Evolutionary conservation across 1,140 invertebrate genomes (phyloP).

Genomic region (Drosophila seguyi): DNA sequence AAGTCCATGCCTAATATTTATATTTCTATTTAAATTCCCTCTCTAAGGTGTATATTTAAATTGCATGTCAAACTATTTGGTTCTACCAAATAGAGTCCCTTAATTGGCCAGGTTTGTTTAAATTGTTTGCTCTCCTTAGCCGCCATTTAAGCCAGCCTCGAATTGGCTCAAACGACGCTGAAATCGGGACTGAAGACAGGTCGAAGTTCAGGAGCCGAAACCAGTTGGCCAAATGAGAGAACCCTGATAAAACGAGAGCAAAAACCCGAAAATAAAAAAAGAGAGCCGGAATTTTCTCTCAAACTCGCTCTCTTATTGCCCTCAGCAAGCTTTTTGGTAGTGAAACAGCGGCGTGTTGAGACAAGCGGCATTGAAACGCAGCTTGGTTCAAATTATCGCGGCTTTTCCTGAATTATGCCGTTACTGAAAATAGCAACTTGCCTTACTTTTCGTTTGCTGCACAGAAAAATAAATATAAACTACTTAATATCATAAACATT

Average conservation of each 20-base stretch:
- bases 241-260: conserved; percentile 17
- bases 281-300: conserved; percentile 2
- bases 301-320: background rate
- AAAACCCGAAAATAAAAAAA: background rate
- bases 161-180: conserved; percentile 15
- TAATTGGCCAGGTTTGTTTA: conserved; percentile 9
- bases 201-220: conserved; percentile 11
- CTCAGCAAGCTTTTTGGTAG: conserved; percentile 22
- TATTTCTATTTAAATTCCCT: background rate
- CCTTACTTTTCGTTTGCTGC: background rate
- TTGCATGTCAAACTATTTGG: conserved; percentile 5
- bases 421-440: conserved; percentile 6
- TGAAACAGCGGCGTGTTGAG: conserved; percentile 18
- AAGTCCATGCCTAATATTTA: background rate
- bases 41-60: background rate
- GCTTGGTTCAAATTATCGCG: conserved; percentile 23
- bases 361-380: conserved; percentile 48
- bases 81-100: background rate
- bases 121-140: conserved; percentile 8
- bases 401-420: conserved; percentile 18
- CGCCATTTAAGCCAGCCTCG: background rate
- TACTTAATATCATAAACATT: background rate
- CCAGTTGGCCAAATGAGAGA: background rate
- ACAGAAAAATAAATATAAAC: background rate
- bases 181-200: conserved; percentile 31